Base-by-base conservation (phyloP, 2,888 invertebrate species). In the Cantharis nigra region DNA sequence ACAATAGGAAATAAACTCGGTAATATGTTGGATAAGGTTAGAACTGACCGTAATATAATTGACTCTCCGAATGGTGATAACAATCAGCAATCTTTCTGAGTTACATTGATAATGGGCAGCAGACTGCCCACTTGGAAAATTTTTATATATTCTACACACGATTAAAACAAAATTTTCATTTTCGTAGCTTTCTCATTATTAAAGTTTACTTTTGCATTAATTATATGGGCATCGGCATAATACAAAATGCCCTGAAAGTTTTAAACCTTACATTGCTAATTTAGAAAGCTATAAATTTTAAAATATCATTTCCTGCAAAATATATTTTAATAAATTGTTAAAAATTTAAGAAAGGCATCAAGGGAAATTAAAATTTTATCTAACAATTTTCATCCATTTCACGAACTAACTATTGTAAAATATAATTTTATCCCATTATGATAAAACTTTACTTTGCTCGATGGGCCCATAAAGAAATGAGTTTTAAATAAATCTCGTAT, bases 11-110 rank as follows among this genome's bases (percentile, higher is more conserved):
- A 79, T 77, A 79, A 79, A 77, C 79, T 65, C 65, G 70, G 73
- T 79, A 77, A 79, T 75, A 75, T 74, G 73, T 79, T 73, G 77
- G 69, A 75, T 71, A 73, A 63, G 67, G 75, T 73, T 67, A 77
- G 69, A 72, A 75, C 67, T 72, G 74, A 77, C 74, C 70, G 69
- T 79, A 79, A 79, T 79, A 75, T 79, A 79, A 79, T 79, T 79
- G 79, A 79, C 71, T 75, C 65, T 63, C 14, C 74, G 69, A 67
- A 70, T 65, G 75, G 63, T 74, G 76, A 73, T 76, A 73, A 78
- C 74, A 64, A 76, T 70, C 69, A 70, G 75, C 64, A 75, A 74
- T 74, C 71, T 75, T 75, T 75, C 65, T 75, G 75, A 49, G 65
- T 30, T 64, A 71, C 70, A 49, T 63, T 30, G 26, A 74, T 63